Conservation (phyloP, 1,140 invertebrate species). For the Oreohelix idahoensis region DNA sequence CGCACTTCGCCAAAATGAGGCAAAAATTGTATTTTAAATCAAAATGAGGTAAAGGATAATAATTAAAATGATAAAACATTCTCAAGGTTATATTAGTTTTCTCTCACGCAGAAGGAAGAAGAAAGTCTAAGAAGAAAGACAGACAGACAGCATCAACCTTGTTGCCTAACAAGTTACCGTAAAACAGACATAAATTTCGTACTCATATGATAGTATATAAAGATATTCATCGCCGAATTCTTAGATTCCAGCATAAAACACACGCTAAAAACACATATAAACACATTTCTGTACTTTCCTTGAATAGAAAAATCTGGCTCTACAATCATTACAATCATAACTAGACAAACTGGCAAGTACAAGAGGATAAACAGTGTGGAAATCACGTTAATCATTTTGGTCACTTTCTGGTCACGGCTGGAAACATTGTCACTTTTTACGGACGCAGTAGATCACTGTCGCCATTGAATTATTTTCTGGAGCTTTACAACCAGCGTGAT, state of each 20-base stretch:
- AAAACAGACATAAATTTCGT: background rate
- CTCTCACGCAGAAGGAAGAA: too few species aligned
- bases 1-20: too few species aligned
- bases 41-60: too few species aligned
- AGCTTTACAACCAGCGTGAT: background rate
- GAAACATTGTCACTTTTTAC: background rate
- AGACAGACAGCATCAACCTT: too few species aligned
- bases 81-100: too few species aligned
- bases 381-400: conserved; percentile 25
- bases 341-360: conserved; percentile 9
- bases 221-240: background rate
- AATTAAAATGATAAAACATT: too few species aligned
- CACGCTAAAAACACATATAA: conserved; percentile 2
- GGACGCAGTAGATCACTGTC: background rate
- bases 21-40: too few species aligned
- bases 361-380: conserved; percentile 3
- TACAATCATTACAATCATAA: conserved; percentile 7
- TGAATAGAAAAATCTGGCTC: conserved; percentile 1
- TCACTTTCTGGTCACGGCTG: conserved; percentile 9
- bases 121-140: too few species aligned
- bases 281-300: conserved; percentile 14
- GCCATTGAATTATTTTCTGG: background rate
- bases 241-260: background rate
- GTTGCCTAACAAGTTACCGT: too few species aligned
- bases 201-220: conserved; percentile 7